Percentiles rank a stretch among this genome's conserved stretches.
phyloP scores from a whole-genome alignment of 2,113 vertebrate species.

The Urocitellus parryii region DNA sequence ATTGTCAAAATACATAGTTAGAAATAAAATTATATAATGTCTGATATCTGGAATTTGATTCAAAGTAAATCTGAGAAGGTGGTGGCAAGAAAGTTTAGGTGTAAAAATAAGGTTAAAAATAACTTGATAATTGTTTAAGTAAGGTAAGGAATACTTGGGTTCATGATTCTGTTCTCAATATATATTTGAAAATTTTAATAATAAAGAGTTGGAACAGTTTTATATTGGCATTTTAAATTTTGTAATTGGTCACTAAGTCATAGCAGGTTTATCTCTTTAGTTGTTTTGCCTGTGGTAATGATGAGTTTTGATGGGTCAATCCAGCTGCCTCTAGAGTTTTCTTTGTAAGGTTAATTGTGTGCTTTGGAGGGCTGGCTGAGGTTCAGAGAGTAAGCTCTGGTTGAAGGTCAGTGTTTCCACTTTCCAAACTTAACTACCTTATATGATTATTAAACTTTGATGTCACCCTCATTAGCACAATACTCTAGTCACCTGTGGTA shows the following conservation, averaged over 20 bases:
- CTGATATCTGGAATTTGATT: constrained; percentile 22
- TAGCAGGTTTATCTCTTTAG: constrained; percentile 19
- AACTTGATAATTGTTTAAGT: constrained; percentile 15
- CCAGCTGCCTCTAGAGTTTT: constrained; percentile 41
- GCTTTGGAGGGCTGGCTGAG: constrained; percentile 19
- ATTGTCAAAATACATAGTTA: background rate
- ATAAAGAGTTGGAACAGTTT: constrained; percentile 15
- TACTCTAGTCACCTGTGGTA: constrained; percentile 62
- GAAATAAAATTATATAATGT: background rate
- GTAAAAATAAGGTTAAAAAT: background rate
- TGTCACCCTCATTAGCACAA: constrained; percentile 39
- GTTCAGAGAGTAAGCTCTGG: background rate
- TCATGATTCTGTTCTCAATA: background rate
- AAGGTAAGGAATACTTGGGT: background rate
- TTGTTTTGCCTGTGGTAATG: constrained; percentile 24
- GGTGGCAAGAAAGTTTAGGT: background rate
- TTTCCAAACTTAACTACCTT: background rate
- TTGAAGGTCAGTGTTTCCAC: background rate
- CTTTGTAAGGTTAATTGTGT: constrained; percentile 65
- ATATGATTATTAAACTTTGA: constrained; percentile 53
- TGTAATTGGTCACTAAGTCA: background rate
- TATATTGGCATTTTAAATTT: constrained; percentile 21
- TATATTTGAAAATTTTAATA: constrained; percentile 24
- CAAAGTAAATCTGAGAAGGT: background rate
- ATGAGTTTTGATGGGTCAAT: constrained; percentile 40